Evolutionary conservation across 1,140 invertebrate genomes (phyloP), one percentile per base, ranked within the genome.

Genomic region (Eriosoma lanigerum): DNA sequence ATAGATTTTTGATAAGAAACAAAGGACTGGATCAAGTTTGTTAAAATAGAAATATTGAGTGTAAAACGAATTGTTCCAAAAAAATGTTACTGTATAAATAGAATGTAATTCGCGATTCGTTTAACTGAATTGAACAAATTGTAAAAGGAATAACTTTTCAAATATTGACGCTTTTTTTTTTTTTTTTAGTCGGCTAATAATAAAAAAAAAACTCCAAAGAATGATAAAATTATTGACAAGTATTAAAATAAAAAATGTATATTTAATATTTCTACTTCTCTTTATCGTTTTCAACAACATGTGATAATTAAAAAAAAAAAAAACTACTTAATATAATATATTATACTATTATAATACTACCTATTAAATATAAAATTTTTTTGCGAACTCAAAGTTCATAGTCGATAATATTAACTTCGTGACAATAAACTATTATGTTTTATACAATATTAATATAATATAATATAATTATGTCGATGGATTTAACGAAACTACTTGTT

Each of bases 91-190:
- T 32, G 29, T 44, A n/a, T 66, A 21, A 66, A 66, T 24, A 44
- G 21, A 21, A 66, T 66, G n/a, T 66, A 66, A 66, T 44, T 66
- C 21, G 1, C 62, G 19, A 66, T 66, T 44, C 19, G 10, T 66
- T 44, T 44, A 66, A 44, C 62, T 6, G 62, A 44, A 38, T 21
- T 66, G 15, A 13, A 66, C 9, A 64, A 66, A 66, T n/a, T 66
- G 62, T 44, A n/a, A 10, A 66, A 44, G 38, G 32, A 66, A 66
- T 66, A 15, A 17, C 10, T 44, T 66, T 64, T 66, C 19, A 66
- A 44, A 44, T 66, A 66, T 66, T 66, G 62, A 44, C 62, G 1
- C 44, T 66, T n/a, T n/a, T n/a, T n/a, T n/a, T n/a, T n/a, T n/a
- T n/a, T n/a, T n/a, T 44, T 44, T n/a, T 5, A 44, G 10, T 4